These are phyloP conservation scores for Capitulum mitella DNA, from an alignment of 2,888 invertebrate species.

Conservation along the genomic window DNA sequence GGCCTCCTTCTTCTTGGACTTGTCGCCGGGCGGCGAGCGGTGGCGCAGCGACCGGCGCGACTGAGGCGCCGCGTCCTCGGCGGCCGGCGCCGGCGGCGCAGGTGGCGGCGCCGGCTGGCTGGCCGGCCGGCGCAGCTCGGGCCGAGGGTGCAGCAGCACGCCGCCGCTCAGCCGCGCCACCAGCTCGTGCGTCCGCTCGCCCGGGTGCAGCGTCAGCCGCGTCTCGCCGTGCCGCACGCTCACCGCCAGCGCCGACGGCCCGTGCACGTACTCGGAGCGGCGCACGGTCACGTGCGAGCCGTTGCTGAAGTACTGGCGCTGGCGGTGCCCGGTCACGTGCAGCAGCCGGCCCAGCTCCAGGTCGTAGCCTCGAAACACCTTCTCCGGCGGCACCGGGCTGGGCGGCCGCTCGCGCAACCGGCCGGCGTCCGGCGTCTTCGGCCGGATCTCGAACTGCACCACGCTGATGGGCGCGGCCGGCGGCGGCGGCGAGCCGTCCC, in stretches of 20 bases:
- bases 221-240: neutral
- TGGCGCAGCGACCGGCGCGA: neutral
- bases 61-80: neutral
- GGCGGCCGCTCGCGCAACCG: neutral
- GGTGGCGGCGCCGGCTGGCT: neutral
- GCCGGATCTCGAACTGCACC: conserved; percentile 9
- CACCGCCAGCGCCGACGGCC: neutral
- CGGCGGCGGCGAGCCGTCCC: neutral
- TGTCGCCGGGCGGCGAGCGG: neutral
- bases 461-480: neutral
- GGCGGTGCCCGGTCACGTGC: neutral
- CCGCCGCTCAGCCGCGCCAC: neutral
- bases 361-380: conserved; percentile 11
- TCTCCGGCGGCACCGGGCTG: conserved; percentile 2
- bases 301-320: conserved; percentile 17
- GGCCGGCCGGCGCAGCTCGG: neutral
- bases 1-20: neutral
- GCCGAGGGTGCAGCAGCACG: neutral
- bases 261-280: neutral
- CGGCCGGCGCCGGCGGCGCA: neutral
- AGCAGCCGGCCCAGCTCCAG: conserved; percentile 13
- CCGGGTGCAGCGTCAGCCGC: conserved; percentile 1
- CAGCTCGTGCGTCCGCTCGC: neutral
- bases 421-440: neutral
- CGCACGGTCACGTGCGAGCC: neutral